Percentiles rank a stretch among this genome's conserved stretches.
Evolutionary conservation across 1,140 invertebrate species (phyloP).

Genomic region (Drosophila micromelanica): DNA sequence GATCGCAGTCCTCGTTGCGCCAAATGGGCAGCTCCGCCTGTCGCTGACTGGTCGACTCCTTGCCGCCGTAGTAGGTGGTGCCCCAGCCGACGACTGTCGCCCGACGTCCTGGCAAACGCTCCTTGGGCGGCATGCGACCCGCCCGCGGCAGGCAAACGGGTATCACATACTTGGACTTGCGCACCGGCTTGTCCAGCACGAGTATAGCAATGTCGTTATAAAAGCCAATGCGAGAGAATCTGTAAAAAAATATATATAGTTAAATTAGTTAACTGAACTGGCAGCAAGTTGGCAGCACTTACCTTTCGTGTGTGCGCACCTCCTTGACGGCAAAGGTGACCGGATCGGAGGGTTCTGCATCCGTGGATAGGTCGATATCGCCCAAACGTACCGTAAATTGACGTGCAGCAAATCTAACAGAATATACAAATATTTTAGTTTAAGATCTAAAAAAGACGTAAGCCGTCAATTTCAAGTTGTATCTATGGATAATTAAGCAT

Average conservation of each 20-base stretch:
- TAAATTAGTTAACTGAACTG: neutral
- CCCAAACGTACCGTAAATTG: constrained; percentile 95
- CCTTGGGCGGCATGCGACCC: constrained; percentile 73
- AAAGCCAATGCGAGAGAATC: constrained; percentile 93
- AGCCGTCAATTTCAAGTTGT: neutral
- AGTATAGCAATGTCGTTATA: constrained; percentile 94
- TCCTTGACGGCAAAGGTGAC: constrained; percentile 91
- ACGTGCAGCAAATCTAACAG: constrained; percentile 90
- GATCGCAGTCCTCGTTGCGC: constrained; percentile 95
- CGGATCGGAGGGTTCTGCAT: constrained; percentile 92
- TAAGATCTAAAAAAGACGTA: too few relatives aligned
- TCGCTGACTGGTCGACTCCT: constrained; percentile 92
- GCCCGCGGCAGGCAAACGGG: constrained; percentile 92
- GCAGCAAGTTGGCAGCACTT: neutral
- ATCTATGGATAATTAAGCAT: neutral
- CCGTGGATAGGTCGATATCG: constrained; percentile 92
- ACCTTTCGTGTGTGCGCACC: constrained; percentile 90
- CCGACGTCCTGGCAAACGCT: constrained; percentile 84
- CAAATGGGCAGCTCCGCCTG: constrained; percentile 95
- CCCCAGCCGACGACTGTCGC: constrained; percentile 97
- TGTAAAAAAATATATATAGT: neutral
- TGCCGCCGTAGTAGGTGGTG: constrained; percentile 93
- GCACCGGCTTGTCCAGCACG: constrained; percentile 87
- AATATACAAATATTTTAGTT: neutral
- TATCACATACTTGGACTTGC: constrained; percentile 92